phyloP scores from a whole-genome alignment of 2,113 vertebrate genomes.

The Girardinichthys multiradiatus region DNA sequence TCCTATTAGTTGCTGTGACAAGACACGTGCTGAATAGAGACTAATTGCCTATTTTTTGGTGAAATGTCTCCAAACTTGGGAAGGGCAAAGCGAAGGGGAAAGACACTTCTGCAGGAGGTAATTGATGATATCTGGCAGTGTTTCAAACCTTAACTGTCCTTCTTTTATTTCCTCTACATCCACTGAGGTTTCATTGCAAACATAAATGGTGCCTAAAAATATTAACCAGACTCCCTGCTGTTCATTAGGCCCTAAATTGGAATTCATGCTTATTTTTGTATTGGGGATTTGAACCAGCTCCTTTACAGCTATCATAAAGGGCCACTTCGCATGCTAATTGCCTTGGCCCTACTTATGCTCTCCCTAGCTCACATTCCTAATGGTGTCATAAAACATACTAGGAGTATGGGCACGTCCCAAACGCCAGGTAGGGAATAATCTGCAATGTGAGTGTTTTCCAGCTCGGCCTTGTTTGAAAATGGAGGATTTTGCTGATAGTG shows the following conservation, averaged over 20 bases:
- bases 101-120: conserved; percentile 59
- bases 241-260: conserved; percentile 73
- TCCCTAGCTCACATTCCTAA: conserved; percentile 76
- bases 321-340: conserved; percentile 80
- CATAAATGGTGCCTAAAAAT: conserved; percentile 73
- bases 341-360: conserved; percentile 74
- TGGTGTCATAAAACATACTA: conserved; percentile 81
- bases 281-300: conserved; percentile 66
- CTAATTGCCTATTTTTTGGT: conserved; percentile 72
- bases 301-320: conserved; percentile 78
- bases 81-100: conserved; percentile 57
- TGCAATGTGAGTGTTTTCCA: conserved; percentile 64
- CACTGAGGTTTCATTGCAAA: conserved; percentile 60
- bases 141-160: conserved; percentile 64
- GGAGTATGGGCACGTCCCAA: conserved; percentile 69
- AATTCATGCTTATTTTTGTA: conserved; percentile 75
- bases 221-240: conserved; percentile 67
- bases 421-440: conserved; percentile 77
- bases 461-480: conserved; percentile 75
- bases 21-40: conserved; percentile 54
- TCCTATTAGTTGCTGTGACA: conserved; percentile 53
- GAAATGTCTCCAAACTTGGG: conserved; percentile 51
- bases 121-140: conserved; percentile 63
- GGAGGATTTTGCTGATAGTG: conserved; percentile 69
- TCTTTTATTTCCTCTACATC: conserved; percentile 56